Base-by-base conservation (phyloP, 2,888 invertebrate species). In the Stictocephala bisonia region DNA sequence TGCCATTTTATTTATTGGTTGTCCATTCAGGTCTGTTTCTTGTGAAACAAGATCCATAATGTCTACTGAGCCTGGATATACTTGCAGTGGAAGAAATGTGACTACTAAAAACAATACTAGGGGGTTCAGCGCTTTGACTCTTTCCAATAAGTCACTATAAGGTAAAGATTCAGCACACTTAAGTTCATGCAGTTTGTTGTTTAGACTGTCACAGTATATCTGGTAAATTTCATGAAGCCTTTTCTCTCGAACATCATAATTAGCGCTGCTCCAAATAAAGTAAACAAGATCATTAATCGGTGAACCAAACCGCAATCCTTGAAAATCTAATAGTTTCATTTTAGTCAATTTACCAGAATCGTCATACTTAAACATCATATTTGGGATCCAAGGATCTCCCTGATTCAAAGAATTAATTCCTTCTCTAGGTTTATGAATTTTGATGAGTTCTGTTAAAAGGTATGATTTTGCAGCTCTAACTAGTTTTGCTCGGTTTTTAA, bases 351-450 rank as follows among this genome's bases (percentile, higher is more conserved):
- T 40, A 15, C 56, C 53, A 4, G 7, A n/a, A 6, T 40, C 53
- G 51, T 69, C 40, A 22, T 69, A 69, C 20, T 40, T 69, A 31
- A 69, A 69, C 53, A 69, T 40, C 51, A 68, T 50, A 15, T 68
- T 68, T 18, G 48, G 48, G 2, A 50, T 68, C 68, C 68, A 68
- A 26, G 51, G 35, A n/a, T 69, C 69, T n/a, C 69, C 69, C 40
- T 69, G 69, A 41, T 53, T 69, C 9, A 69, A 31, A 9, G 53
- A 40, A 22, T 69, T 53, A 20, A 69, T 24, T 7, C 20, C n/a
- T 15, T 53, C 18, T 3, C 56, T 26, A 0, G 40, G 35, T 35
- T 60, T 31, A 20, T 60, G 60, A 9, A 35, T 35, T 13, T 60
- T n/a, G 13, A 60, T 22, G 7, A 60, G 13, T 2, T 13, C 11